phyloP scores from a whole-genome alignment of 2,888 invertebrate species.

The Phalangium opilio region DNA sequence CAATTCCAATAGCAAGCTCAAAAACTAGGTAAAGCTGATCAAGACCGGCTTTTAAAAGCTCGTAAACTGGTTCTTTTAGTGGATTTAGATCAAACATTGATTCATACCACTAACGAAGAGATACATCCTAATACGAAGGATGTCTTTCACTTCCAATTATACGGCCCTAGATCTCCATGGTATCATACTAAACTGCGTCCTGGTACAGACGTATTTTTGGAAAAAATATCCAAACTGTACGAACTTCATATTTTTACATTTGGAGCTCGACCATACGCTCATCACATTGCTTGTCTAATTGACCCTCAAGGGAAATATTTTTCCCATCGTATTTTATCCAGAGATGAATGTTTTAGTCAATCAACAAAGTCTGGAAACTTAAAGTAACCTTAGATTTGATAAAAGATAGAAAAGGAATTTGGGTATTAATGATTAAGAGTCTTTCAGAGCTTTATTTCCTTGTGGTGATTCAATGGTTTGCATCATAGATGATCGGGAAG shows the following conservation, averaged over 20 bases:
- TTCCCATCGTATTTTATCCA: constrained; percentile 73
- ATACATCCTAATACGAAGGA: constrained; percentile 82
- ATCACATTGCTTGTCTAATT: constrained; percentile 74
- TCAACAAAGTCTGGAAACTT: constrained; percentile 93
- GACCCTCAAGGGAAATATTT: constrained; percentile 81
- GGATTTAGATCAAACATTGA: constrained; percentile 95
- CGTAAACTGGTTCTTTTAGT: constrained; percentile 85
- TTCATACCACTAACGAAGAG: constrained; percentile 95
- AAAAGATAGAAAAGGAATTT: too few species aligned
- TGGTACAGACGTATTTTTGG: constrained; percentile 64
- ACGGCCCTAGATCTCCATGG: constrained; percentile 69
- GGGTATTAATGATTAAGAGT: too few species aligned
- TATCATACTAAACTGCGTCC: constrained; percentile 89
- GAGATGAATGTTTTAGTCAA: constrained; percentile 94
- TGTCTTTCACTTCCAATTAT: constrained; percentile 82
- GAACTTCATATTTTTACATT: constrained; percentile 98
- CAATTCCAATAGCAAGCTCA: constrained; percentile 73
- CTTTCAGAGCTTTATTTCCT: constrained; percentile 81
- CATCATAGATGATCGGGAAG: constrained; percentile 97
- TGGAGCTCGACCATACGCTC: constrained; percentile 92
- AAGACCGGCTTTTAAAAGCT: constrained; percentile 62
- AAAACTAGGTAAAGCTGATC: constrained; percentile 79
- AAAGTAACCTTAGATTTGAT: constrained; percentile 66
- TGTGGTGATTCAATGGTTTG: constrained; percentile 97
- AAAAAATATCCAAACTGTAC: constrained; percentile 55